A percentile compares a stretch with the other conserved stretches of the same genome.
phyloP scores from a whole-genome alignment of 2,888 invertebrate species.

The Caradrina kadenii region DNA sequence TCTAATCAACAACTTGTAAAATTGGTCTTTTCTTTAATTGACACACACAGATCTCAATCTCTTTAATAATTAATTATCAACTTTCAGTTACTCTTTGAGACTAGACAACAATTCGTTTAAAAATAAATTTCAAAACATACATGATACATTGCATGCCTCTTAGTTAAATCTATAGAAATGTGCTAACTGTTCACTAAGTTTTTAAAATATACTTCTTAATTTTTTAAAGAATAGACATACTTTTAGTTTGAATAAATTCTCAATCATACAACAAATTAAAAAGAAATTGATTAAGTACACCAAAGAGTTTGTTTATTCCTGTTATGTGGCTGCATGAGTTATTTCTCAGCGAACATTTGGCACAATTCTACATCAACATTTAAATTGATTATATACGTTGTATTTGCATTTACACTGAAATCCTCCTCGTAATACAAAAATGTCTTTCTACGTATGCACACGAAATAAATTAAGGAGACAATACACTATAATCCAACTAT shows the following conservation, averaged over 20 bases:
- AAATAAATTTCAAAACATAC: constrained; percentile 47
- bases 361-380: constrained; percentile 38
- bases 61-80: constrained; percentile 44
- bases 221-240: not conserved
- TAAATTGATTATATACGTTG: constrained; percentile 27
- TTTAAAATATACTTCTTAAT: constrained; percentile 8
- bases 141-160: constrained; percentile 38
- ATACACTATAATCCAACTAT: constrained; percentile 74
- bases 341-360: constrained; percentile 30
- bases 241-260: constrained; percentile 12
- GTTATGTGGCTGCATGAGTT: not conserved
- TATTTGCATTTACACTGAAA: constrained; percentile 42
- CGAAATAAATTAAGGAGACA: constrained; percentile 73
- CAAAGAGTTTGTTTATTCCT: constrained; percentile 1
- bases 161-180: constrained; percentile 28
- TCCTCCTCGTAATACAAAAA: constrained; percentile 54
- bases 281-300: constrained; percentile 1
- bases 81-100: constrained; percentile 49
- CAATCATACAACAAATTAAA: not conserved
- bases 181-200: constrained; percentile 26
- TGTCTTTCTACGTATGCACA: constrained; percentile 69
- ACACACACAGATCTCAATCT: constrained; percentile 65
- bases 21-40: constrained; percentile 81
- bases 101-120: constrained; percentile 48
- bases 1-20: constrained; percentile 74